These are phyloP conservation scores for Sinonovacula constricta DNA, from an alignment of 1,140 invertebrate species.

Conservation along the genomic window DNA sequence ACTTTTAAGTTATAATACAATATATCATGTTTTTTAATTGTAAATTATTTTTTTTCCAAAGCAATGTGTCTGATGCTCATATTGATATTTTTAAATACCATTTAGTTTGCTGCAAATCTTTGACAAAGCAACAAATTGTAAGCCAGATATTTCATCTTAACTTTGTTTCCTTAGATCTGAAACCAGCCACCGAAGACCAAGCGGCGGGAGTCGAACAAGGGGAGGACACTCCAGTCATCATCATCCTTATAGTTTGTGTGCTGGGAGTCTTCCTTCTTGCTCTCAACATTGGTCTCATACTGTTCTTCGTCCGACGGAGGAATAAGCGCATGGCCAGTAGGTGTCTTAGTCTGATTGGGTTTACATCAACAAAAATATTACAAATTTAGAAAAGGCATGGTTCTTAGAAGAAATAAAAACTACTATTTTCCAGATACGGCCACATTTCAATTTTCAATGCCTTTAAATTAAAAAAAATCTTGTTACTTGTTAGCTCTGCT, in stretches of 20 bases:
- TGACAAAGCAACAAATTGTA: too few relatives aligned
- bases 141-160: too few relatives aligned
- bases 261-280: conserved; percentile 88
- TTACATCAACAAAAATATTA: not conserved
- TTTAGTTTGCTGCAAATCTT: too few relatives aligned
- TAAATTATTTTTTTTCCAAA: too few relatives aligned
- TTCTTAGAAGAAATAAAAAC: too few relatives aligned
- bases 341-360: conserved; percentile 4
- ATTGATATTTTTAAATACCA: too few relatives aligned
- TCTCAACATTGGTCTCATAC: conserved; percentile 89
- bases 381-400: not conserved
- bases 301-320: conserved; percentile 90
- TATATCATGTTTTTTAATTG: too few relatives aligned
- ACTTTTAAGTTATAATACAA: too few relatives aligned
- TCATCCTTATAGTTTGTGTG: conserved; percentile 89
- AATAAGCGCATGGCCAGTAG: conserved; percentile 82
- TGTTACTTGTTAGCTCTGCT: too few relatives aligned
- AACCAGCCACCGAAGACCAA: conserved; percentile 76
- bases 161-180: too few relatives aligned
- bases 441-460: too few relatives aligned
- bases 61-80: too few relatives aligned
- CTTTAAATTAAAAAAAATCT: not conserved
- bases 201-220: conserved; percentile 60
- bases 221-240: conserved; percentile 86
- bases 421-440: not conserved